These are phyloP conservation scores for Chloroceryle inda DNA, from an alignment of 2,797 vertebrate species.

Conservation along the genomic window DNA sequence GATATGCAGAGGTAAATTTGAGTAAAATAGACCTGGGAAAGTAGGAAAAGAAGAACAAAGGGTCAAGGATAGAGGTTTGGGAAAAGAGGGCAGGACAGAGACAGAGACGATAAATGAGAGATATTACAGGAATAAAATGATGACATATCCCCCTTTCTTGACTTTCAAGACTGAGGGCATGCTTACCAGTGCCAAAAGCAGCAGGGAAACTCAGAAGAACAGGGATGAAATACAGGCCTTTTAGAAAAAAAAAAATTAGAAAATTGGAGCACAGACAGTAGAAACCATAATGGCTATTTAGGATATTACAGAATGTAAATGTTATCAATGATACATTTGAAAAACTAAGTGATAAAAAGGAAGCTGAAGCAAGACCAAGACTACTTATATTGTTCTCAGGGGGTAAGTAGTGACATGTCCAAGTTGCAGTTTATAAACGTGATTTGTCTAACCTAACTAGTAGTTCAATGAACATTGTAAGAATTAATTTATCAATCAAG, in stretches of 20 bases:
- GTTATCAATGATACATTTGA: background rate
- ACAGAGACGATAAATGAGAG: background rate
- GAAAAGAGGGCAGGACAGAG: accelerated
- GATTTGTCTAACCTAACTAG: background rate
- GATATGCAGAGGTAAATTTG: background rate
- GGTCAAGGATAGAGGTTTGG: background rate
- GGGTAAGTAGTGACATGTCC: background rate
- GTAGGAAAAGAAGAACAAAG: background rate
- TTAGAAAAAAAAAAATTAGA: background rate
- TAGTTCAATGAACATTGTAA: background rate
- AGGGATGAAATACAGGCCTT: background rate
- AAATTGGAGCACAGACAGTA: background rate
- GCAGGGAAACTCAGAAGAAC: background rate
- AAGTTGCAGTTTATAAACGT: background rate
- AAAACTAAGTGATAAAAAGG: background rate
- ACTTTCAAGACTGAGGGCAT: background rate
- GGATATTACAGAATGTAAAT: background rate
- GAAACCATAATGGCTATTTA: background rate
- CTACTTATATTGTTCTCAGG: background rate
- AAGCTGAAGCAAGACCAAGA: background rate
- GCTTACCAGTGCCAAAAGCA: background rate
- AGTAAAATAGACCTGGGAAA: background rate
- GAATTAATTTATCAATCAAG: background rate
- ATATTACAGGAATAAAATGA: background rate
- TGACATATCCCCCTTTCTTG: background rate